Base-by-base conservation (phyloP, 2,113 vertebrate species). In the Capreolus pygargus region DNA sequence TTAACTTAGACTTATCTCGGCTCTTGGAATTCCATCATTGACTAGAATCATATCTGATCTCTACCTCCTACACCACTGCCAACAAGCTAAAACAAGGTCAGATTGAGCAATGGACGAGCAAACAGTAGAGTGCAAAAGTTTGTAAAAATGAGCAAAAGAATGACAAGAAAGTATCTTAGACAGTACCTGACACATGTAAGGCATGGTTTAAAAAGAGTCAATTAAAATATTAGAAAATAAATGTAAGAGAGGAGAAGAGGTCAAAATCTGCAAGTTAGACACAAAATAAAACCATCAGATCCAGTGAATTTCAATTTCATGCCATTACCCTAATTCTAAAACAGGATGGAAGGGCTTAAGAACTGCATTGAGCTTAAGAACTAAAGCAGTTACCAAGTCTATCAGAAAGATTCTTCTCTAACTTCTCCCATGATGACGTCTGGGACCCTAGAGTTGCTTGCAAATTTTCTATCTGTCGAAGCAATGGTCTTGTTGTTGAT, bases 381-480 rank as follows among this genome's bases (percentile, higher is more conserved):
- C 60, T 54, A 87, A 96, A 79, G 85, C 3, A 21, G 12, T 99
- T 97, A 99, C 99, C 99, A 54, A 99, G 99, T 47, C 99, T 99
- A 93, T 99, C 99, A 87, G 99, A 99, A 94, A 99, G 99, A 98
- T 98, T 99, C 98, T 99, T 99, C 95, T 99, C 99, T 96, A 99
- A 81, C 97, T 99, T 99, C 98, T 99, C 99, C 99, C 99, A 99
- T 0, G 99, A 99, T 54, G 99, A 98, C 0, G 99, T 99, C 91
- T 99, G 99, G 33, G 99, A 99, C 5, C 99, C 99, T 61, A 99
- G 95, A 0, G 99, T 99, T 67, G 99, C 99, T 98, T 99, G 99
- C 45, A 99, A 98, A 93, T 99, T 99, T 98, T 99, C 99, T 57
- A 99, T 99, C 98, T 99, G 99, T 10, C 99, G 98, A 70, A 99